These are phyloP conservation scores for Bergia sp. DNA, from an alignment of 92 coral and sea anemone genomes.

Conservation along the genomic window DNA sequence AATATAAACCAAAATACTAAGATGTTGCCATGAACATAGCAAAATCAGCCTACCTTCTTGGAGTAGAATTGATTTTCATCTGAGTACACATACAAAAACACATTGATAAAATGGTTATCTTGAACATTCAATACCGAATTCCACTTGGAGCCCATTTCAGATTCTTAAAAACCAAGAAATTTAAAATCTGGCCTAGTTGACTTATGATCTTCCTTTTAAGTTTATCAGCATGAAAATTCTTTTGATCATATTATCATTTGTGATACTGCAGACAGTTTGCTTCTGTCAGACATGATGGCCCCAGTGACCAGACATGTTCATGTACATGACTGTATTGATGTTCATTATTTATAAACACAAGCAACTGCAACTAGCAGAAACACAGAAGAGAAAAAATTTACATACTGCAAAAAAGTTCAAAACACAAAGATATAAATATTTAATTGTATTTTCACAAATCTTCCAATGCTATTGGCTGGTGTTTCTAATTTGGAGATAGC, in stretches of 20 bases:
- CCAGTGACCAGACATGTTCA: not conserved
- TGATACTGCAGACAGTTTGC: not conserved
- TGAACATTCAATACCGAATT: constrained; percentile 56
- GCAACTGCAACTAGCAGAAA: not conserved
- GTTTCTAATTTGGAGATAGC: not conserved
- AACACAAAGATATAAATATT: constrained; percentile 32
- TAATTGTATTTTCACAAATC: not conserved
- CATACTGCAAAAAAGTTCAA: constrained; percentile 24
- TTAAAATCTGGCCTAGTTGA: not conserved
- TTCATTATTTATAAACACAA: constrained; percentile 5
- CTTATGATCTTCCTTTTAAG: not conserved
- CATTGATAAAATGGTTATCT: constrained; percentile 78
- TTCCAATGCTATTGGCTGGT: constrained; percentile 22
- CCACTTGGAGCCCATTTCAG: constrained; percentile 38
- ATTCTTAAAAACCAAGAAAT: not conserved
- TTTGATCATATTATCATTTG: not conserved
- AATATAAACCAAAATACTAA: too few species aligned
- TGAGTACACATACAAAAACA: constrained; percentile 73
- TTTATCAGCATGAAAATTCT: not conserved
- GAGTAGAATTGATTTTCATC: constrained; percentile 52
- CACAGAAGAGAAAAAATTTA: constrained; percentile 20
- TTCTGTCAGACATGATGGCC: not conserved
- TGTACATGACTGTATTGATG: not conserved
- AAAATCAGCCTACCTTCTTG: constrained; percentile 18
- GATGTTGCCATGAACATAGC: not conserved